phyloP scores from a whole-genome alignment of 2,113 vertebrate species.

The Semicossyphus pulcher region DNA sequence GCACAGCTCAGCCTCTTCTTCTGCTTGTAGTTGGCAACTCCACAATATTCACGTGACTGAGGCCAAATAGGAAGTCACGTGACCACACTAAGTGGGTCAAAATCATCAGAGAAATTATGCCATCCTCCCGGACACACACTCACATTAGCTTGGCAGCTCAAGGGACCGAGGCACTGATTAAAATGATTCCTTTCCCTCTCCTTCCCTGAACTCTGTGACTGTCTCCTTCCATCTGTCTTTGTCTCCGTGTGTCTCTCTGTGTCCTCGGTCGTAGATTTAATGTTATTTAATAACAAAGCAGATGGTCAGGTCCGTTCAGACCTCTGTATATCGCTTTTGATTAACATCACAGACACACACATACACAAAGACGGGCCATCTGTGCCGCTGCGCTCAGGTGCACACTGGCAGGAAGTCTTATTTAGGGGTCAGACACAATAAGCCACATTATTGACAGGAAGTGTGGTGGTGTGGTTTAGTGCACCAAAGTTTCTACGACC shows the following conservation, averaged over 20 bases:
- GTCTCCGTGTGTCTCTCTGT: not conserved
- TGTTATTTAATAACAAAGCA: slow-evolving; percentile 59
- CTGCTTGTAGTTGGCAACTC: slow-evolving; percentile 35
- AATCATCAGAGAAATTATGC: slow-evolving; percentile 69
- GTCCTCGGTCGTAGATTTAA: slow-evolving; percentile 32
- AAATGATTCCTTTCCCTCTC: slow-evolving; percentile 21
- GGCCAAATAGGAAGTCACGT: slow-evolving; percentile 55
- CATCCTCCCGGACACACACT: slow-evolving; percentile 34
- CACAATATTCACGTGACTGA: slow-evolving; percentile 53
- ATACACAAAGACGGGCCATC: slow-evolving; percentile 51
- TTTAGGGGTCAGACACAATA: slow-evolving; percentile 61
- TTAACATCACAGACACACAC: slow-evolving; percentile 55
- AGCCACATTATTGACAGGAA: slow-evolving; percentile 58
- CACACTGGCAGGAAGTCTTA: slow-evolving; percentile 68
- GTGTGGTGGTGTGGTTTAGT: slow-evolving; percentile 36
- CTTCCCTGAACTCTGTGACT: slow-evolving; percentile 16
- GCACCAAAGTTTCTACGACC: slow-evolving; percentile 11
- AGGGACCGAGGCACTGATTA: slow-evolving; percentile 62
- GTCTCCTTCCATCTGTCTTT: slow-evolving; percentile 36
- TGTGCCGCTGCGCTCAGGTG: slow-evolving; percentile 65
- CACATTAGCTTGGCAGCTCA: slow-evolving; percentile 42
- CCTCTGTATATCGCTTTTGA: slow-evolving; percentile 57
- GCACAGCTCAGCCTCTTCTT: not conserved
- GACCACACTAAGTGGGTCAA: slow-evolving; percentile 73
- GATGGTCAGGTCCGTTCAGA: slow-evolving; percentile 54